Conservation (phyloP, 2,888 invertebrate species). For the Nomada flava region DNA sequence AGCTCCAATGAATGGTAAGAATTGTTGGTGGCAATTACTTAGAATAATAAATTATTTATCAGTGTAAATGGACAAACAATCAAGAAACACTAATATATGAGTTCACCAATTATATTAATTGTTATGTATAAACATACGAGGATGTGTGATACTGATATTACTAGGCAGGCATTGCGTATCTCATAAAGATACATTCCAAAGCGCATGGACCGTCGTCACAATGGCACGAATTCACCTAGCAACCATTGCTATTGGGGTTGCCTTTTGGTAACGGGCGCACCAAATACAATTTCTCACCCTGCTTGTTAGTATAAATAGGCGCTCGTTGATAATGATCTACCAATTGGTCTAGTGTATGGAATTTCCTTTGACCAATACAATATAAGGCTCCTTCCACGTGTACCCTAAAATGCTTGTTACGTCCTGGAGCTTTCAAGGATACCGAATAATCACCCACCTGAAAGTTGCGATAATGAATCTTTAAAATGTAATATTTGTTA, state of each 20-base stretch:
- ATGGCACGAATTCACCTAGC: constrained; percentile 79
- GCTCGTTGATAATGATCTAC: constrained; percentile 99
- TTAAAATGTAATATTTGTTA: no score
- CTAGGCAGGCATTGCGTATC: constrained; percentile 78
- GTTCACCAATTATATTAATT: constrained; percentile 80
- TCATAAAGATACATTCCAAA: constrained; percentile 67
- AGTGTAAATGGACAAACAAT: constrained; percentile 79
- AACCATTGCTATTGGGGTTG: constrained; percentile 82
- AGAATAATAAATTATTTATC: constrained; percentile 78
- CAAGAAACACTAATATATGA: constrained; percentile 81
- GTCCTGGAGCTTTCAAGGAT: constrained; percentile 97
- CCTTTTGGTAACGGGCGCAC: constrained; percentile 95
- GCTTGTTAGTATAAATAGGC: constrained; percentile 99
- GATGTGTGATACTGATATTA: constrained; percentile 75
- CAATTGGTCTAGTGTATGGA: constrained; percentile 97
- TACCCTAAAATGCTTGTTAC: constrained; percentile 99
- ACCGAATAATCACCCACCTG: constrained; percentile 99
- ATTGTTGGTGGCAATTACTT: constrained; percentile 66
- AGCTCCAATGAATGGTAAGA: constrained; percentile 70
- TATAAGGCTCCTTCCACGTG: constrained; percentile 96
- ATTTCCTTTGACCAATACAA: constrained; percentile 99
- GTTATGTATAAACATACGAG: constrained; percentile 82
- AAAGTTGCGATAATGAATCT: constrained; percentile 46
- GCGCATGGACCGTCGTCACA: constrained; percentile 65
- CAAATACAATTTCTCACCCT: constrained; percentile 98